Base-by-base conservation (phyloP, 2,888 invertebrate species). In the Tipula helvola region DNA sequence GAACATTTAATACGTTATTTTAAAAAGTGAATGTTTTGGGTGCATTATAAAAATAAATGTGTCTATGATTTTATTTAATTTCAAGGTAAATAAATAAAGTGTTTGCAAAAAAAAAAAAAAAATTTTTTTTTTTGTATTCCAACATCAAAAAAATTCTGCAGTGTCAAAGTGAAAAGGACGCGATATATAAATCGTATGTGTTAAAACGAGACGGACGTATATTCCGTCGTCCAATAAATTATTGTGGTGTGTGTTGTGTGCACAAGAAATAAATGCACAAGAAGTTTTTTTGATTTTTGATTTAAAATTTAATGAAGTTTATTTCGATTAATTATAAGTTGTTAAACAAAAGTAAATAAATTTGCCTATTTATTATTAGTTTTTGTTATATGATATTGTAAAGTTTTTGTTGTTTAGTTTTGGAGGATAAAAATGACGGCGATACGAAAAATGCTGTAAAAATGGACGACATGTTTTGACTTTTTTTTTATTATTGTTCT, bases 31-130 rank as follows among this genome's bases (percentile, higher is more conserved):
- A 39, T 85, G 36, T 18, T 42, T 42, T 28, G 41, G 16, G 16
- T 18, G 5, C 12, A 36, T 39, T 85, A 28, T 28, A 85, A 85
- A 85, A 85, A 42, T 85, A 85, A 44, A 42, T 85, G 85, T 85
- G 84, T 85, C 39, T 36, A 85, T 85, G 44, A 85, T 18, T 85
- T 42, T 85, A 85, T 85, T 71, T 71, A 71, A 71, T 71, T 42
- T 85, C 39, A 42, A 85, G 85, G 85, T 85, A 42, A 85, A 42
- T 85, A 85, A 42, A 16, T 41, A 84, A 85, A 85, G 41, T 83
- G 36, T 83, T 83, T 84, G 84, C 84, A 84, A 39, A 84, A 84
- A 39, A 39, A n/a, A 36, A 83, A 36, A 42, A 42, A 44, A 44
- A 28, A 28, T 28, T 28, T 28, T 28, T 39, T 39, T 39, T 71